Conservation (phyloP, 2,113 vertebrate species). For the Lates calcarifer region DNA sequence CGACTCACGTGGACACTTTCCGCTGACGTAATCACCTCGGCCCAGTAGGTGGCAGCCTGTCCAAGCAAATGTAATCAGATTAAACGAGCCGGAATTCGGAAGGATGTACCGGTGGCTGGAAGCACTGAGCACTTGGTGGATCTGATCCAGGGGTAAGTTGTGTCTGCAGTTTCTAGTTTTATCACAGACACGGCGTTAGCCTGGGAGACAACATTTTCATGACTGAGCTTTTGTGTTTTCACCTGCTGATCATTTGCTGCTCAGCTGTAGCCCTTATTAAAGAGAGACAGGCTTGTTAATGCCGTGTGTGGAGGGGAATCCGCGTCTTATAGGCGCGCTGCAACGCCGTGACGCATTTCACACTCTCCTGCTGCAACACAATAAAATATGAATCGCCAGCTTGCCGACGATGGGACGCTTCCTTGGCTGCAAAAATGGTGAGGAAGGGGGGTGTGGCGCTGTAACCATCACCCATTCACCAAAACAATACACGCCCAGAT, state of each 20-base stretch:
- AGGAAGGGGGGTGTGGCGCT: constrained; percentile 71
- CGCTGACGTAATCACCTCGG: constrained; percentile 19
- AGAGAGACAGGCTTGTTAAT: no score
- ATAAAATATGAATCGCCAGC: constrained; percentile 58
- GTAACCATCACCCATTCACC: constrained; percentile 55
- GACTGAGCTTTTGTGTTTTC: background rate
- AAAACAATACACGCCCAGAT: constrained; percentile 55
- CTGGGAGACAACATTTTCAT: background rate
- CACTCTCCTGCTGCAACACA: constrained; percentile 67
- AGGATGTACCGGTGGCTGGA: background rate
- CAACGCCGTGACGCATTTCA: constrained; percentile 75
- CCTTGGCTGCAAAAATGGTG: constrained; percentile 21
- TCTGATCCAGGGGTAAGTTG: background rate
- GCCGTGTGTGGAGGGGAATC: constrained; percentile 50
- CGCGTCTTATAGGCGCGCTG: constrained; percentile 51
- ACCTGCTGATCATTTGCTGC: background rate
- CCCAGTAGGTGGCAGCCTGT: constrained; percentile 64
- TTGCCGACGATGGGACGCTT: constrained; percentile 21
- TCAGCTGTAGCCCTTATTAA: background rate
- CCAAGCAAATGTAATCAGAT: constrained; percentile 40
- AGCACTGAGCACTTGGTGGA: constrained; percentile 1
- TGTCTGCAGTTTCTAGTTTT: background rate
- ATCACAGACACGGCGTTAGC: background rate
- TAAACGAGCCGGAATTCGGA: constrained; percentile 13
- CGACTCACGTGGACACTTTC: background rate